Base-by-base conservation (phyloP, 1,140 invertebrate species). In the Littorina saxatilis region DNA sequence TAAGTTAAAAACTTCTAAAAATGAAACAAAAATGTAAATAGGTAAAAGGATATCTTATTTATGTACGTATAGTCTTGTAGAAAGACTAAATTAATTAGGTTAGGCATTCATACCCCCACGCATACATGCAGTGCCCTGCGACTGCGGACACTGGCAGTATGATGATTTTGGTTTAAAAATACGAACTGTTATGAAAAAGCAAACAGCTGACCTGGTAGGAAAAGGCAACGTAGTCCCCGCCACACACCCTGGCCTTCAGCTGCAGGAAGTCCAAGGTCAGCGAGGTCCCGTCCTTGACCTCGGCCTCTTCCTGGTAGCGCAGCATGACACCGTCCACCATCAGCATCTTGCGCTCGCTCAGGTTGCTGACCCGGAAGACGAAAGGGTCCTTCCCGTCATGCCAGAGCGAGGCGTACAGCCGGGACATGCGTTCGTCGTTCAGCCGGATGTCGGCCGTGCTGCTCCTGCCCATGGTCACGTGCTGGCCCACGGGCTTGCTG, bases 381-480 rank as follows among this genome's bases (percentile, higher is more conserved):
- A 80, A 80, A 5, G 78, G 78, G 27, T 80, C 78, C 2, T 52
- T 47, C 0, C 78, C 78, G 52, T 70, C 78, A 32, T 80, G 63
- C 78, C 78, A 80, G 4, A 80, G 43, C 39, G 63, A 63, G 17
- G 78, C 78, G 66, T 80, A 80, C 39, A 40, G 40, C 3, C 78
- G 63, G 9, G 78, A 80, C 78, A 80, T 80, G 9, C 78, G 78
- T 63, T 80, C 78, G 66, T 80, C 78, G 43, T 80, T 80, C 11
- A 80, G 50, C 27, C 78, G 63, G 47, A 80, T 47, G 29, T 80
- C 78, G 5, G 78, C 78, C 23, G 27, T 5, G 20, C 63, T 70
- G 58, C 78, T 80, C 1, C 78, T 39, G 17, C 78, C 78, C 35
- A 80, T 2, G 23, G 63, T 70, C 66, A 80, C 23, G 7, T 32